Percentiles rank a stretch among this genome's conserved stretches.
Conservation (phyloP, 2,888 invertebrate genomes). For the Cryptosula pallasiana region DNA sequence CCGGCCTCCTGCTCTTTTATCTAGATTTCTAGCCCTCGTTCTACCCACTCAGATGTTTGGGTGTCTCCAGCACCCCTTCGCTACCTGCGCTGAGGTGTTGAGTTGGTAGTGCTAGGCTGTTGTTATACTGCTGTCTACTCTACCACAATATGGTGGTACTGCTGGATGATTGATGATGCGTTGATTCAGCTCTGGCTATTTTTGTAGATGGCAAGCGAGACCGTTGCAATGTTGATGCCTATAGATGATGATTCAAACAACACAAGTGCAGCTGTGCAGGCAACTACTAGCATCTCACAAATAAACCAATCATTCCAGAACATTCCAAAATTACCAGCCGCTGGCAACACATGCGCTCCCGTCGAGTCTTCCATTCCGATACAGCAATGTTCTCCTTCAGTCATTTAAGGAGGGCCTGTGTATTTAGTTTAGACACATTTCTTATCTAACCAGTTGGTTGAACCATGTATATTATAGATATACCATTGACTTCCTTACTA, state of each 20-base stretch:
- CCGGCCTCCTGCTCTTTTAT: neutral
- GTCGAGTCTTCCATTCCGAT: neutral
- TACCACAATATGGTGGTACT: too few relatives aligned
- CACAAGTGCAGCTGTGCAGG: neutral
- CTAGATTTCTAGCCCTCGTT: neutral
- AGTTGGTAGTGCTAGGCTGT: too few relatives aligned
- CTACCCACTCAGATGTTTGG: neutral
- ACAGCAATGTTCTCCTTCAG: neutral
- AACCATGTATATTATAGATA: neutral
- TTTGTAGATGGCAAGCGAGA: constrained; percentile 16
- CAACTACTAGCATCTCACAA: neutral
- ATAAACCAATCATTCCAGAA: neutral
- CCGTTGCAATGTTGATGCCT: constrained; percentile 8
- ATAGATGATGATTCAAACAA: neutral
- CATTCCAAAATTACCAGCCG: neutral
- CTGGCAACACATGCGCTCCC: neutral
- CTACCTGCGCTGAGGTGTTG: too few relatives aligned
- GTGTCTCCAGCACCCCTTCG: too few relatives aligned
- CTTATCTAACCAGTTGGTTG: too few relatives aligned
- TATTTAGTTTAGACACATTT: neutral
- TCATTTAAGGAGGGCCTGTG: neutral
- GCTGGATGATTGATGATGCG: neutral
- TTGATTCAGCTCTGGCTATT: neutral
- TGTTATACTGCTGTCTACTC: too few relatives aligned
- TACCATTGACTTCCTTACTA: too few relatives aligned